Evolutionary conservation across 2,113 vertebrate species (phyloP), one percentile per base, ranked within the genome.

Genomic region (Opisthocomus hoazin): DNA sequence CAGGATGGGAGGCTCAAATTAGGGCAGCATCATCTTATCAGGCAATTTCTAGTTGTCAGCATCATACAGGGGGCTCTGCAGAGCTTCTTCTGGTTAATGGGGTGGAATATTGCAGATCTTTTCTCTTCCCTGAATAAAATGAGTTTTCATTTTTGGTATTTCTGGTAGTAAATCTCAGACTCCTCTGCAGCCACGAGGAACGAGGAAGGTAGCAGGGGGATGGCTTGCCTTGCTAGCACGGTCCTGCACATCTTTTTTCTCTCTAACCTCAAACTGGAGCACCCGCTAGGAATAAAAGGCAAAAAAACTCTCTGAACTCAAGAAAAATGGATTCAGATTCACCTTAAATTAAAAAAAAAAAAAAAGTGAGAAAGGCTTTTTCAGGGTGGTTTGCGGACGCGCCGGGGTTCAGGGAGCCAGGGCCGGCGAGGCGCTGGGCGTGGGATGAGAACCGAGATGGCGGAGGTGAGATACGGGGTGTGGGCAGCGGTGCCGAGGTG

Each of bases 401-500:
- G 6, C 24, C 2, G 4, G 5, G 36, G 34, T 4, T 21, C 3
- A 5, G 70, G 83, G 66, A 58, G 85, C 80, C 2, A 6, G 61
- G 65, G 60, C 15, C 8, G 19, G 92, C 8, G 27, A 61, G 78
- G 41, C 24, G 20, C 79, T 58, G 93, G 91, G 81, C 9, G 74
- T 95, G 89, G 91, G 91, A 68, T 65, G 86, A 80, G 93, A 96
- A 89, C 23, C 0, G 30, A 91, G 94, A 91, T 82, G 73, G 68
- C 50, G 87, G 79, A 4, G 81, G 36, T 11, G 73, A 82, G 95
- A 90, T 95, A 68, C 0, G 66, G 64, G 37, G 27, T 69, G 95
- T 63, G 90, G 96, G 93, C 90, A 94, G 83, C 6, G 6, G 66
- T 63, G 92, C 74, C 23, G 21, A 94, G 92, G 88, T 68, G 88